Evolutionary conservation across 2,113 vertebrate species (phyloP).

Genomic region (Tor tambroides): DNA sequence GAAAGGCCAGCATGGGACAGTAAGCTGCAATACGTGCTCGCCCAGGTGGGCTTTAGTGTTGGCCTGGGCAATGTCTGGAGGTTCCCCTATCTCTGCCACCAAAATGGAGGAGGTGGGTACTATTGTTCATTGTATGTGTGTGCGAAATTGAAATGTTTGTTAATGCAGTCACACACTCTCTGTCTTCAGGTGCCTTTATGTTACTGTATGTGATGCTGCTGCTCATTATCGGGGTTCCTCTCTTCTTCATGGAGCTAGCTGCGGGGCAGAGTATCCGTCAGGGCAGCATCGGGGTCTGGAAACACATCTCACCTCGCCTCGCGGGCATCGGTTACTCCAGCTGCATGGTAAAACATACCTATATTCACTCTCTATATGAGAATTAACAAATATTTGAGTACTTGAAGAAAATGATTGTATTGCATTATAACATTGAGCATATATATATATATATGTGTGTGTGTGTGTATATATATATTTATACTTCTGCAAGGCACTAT

Average conservation of each 20-base stretch:
- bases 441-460: no score
- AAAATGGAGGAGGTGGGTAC: constrained; percentile 94
- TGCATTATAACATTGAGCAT: background rate
- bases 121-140: background rate
- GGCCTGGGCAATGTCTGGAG: constrained; percentile 97
- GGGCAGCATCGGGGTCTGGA: constrained; percentile 82
- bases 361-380: background rate
- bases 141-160: background rate
- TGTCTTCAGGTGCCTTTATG: constrained; percentile 74
- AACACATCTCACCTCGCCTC: constrained; percentile 79
- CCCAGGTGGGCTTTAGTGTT: constrained; percentile 96
- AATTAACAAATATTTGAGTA: background rate
- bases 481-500: no score
- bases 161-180: background rate
- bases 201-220: constrained; percentile 77
- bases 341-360: constrained; percentile 78
- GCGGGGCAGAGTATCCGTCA: constrained; percentile 80
- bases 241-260: constrained; percentile 86
- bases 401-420: background rate
- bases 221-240: constrained; percentile 75
- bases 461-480: no score
- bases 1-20: constrained; percentile 92
- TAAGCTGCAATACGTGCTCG: constrained; percentile 96
- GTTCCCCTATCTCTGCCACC: constrained; percentile 97
- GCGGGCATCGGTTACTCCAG: constrained; percentile 82